Percentiles rank a stretch among this genome's conserved stretches.
phyloP scores from a whole-genome alignment of 2,888 invertebrate species.

The Uloborus plumipes region DNA sequence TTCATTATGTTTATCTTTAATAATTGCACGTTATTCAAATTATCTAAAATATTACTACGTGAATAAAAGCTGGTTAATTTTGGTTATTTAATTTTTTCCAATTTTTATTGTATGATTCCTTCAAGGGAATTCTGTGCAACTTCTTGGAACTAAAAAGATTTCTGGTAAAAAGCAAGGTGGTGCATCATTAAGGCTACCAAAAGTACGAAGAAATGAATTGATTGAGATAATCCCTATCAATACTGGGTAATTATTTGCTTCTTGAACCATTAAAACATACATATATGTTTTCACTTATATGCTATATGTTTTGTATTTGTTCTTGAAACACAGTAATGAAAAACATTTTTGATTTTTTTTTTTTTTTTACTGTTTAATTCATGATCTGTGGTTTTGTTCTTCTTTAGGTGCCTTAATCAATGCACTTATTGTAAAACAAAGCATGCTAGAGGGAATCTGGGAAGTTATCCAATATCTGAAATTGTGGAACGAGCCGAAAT shows the following conservation, averaged over 20 bases:
- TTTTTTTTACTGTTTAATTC: background rate
- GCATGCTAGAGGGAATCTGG: constrained; percentile 96
- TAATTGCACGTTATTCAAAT: background rate
- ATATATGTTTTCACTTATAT: too few relatives aligned
- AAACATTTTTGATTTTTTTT: background rate
- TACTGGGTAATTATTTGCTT: constrained; percentile 77
- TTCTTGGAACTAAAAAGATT: constrained; percentile 85
- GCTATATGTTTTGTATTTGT: background rate
- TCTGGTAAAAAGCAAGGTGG: constrained; percentile 83
- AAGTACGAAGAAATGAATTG: constrained; percentile 93
- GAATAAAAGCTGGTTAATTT: too few relatives aligned
- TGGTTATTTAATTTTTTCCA: too few relatives aligned
- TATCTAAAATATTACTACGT: too few relatives aligned
- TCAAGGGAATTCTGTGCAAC: constrained; percentile 80
- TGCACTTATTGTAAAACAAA: constrained; percentile 99
- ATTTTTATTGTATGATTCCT: background rate
- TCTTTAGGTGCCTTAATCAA: constrained; percentile 85
- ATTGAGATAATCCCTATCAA: constrained; percentile 98
- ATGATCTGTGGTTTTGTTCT: background rate
- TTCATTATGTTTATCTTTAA: background rate
- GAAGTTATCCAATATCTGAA: constrained; percentile 90
- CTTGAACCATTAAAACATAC: background rate
- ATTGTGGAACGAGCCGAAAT: constrained; percentile 88
- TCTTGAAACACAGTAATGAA: background rate
- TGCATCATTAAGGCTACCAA: constrained; percentile 88